phyloP scores from a whole-genome alignment of 2,888 invertebrate species.

The Trachelus iudaicus region DNA sequence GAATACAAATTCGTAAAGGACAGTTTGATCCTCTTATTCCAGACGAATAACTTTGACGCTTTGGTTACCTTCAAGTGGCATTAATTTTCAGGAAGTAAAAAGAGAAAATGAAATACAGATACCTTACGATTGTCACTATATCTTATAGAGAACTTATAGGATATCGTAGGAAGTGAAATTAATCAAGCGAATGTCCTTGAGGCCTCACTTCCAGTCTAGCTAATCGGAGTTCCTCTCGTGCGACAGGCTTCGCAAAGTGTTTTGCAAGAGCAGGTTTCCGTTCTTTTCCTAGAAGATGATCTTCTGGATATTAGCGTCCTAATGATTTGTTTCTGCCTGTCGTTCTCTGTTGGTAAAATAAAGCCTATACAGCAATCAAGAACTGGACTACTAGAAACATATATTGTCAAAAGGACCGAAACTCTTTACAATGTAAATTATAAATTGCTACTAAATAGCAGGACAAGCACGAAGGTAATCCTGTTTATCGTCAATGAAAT shows the following conservation, averaged over 20 bases:
- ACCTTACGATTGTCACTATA: constrained; percentile 8
- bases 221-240: constrained; percentile 48
- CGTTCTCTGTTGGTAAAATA: not conserved
- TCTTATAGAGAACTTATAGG: constrained; percentile 34
- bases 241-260: constrained; percentile 29
- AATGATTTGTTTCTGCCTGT: not conserved
- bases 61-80: not conserved
- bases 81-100: not conserved
- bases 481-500: not conserved
- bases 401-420: not conserved
- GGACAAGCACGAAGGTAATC: not conserved
- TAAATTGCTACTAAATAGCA: not conserved
- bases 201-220: constrained; percentile 28
- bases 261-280: constrained; percentile 11
- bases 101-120: not conserved
- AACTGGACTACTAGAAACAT: not conserved
- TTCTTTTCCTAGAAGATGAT: constrained; percentile 2
- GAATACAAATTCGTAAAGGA: not conserved
- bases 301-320: not conserved
- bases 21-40: not conserved
- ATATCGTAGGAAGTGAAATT: constrained; percentile 42
- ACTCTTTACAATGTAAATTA: not conserved
- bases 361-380: not conserved
- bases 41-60: not conserved
- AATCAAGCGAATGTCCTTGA: constrained; percentile 51